These are phyloP conservation scores for Setophaga kirtlandii DNA, from an alignment of 2,113 vertebrate genomes.

Conservation along the genomic window DNA sequence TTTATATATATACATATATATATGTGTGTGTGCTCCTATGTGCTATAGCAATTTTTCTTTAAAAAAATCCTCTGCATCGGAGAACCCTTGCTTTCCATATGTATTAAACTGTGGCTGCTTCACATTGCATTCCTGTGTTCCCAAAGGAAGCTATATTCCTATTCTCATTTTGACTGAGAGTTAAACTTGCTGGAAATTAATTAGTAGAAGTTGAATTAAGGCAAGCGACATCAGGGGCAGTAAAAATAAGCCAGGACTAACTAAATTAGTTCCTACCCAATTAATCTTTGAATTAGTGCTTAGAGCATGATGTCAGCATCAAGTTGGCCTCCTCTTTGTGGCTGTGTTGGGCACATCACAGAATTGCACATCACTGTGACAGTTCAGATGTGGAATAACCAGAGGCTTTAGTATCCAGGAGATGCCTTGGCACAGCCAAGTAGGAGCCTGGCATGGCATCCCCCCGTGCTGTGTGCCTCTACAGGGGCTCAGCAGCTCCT, in stretches of 20 bases:
- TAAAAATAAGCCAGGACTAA: neutral
- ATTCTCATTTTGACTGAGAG: neutral
- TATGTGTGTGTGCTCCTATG: neutral
- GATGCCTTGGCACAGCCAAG: neutral
- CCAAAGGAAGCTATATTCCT: neutral
- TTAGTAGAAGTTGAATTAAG: neutral
- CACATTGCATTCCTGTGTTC: neutral
- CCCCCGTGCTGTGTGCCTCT: neutral
- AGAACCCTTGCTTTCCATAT: neutral
- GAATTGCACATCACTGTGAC: rapidly evolving
- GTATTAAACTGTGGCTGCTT: neutral
- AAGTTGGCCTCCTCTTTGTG: neutral
- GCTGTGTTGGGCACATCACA: neutral
- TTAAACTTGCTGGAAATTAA: neutral
- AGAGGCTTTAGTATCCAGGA: neutral
- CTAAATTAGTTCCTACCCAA: neutral
- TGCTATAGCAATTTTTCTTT: neutral
- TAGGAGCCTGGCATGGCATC: neutral
- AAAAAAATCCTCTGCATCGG: neutral
- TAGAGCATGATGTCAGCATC: neutral
- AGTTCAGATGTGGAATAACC: neutral
- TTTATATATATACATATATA: neutral
- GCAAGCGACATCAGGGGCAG: neutral
- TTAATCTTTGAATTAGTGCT: neutral
- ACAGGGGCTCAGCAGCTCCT: neutral